phyloP scores from a whole-genome alignment of 2,888 invertebrate genomes.

The Eupeodes latifasciatus region DNA sequence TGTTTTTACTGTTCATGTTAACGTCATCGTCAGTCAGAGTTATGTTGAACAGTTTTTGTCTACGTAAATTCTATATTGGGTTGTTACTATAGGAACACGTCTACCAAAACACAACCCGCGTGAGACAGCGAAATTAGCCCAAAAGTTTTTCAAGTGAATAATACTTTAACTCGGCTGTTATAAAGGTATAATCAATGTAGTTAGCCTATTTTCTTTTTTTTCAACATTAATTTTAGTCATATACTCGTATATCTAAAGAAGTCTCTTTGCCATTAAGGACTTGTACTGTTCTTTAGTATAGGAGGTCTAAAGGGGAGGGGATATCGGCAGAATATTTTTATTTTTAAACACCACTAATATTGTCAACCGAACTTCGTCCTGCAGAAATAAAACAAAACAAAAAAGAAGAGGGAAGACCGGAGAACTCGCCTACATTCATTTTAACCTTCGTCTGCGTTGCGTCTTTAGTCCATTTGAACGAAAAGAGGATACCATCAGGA shows the following conservation, averaged over 20 bases:
- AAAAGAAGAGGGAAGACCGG: no score
- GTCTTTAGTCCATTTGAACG: background rate
- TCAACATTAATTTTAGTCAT: background rate
- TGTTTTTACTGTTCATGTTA: background rate
- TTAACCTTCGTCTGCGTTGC: background rate
- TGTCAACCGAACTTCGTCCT: constrained; percentile 38
- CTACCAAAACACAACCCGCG: constrained; percentile 62
- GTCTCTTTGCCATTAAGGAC: background rate
- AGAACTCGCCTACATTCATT: background rate
- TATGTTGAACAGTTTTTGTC: background rate
- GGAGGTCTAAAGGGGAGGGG: no score
- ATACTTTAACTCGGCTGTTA: constrained; percentile 23
- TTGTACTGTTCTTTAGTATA: no score
- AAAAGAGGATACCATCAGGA: background rate
- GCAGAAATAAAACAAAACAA: constrained; percentile 1
- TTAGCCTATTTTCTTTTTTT: constrained; percentile 39
- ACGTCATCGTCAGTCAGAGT: background rate
- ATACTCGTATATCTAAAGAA: background rate
- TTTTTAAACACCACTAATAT: background rate
- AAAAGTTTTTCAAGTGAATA: constrained; percentile 59
- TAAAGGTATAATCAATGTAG: constrained; percentile 3
- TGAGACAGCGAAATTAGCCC: constrained; percentile 65
- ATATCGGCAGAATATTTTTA: background rate
- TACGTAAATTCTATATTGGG: background rate
- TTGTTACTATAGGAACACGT: constrained; percentile 39